Evolutionary conservation across 2,797 vertebrate genomes (phyloP).

Genomic region (Lepilemur ruficaudatus): DNA sequence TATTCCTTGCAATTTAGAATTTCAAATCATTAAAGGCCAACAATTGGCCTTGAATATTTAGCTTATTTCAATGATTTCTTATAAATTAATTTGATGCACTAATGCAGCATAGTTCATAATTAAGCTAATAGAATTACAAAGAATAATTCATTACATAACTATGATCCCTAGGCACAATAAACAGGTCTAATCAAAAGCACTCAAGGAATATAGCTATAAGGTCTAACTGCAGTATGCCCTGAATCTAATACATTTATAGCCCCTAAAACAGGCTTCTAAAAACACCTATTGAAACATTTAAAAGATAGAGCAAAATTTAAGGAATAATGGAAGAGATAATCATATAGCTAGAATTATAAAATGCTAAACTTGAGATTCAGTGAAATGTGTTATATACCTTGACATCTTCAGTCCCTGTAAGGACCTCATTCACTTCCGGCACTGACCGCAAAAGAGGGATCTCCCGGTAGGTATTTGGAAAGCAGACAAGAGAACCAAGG

Average conservation of each 20-base stretch:
- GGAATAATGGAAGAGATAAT: not conserved
- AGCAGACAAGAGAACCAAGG: slow-evolving; percentile 96
- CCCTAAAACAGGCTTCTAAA: not conserved
- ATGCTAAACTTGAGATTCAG: not conserved
- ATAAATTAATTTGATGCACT: slow-evolving; percentile 49
- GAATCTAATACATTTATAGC: not conserved
- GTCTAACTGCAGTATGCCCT: slow-evolving; percentile 1
- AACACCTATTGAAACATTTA: slow-evolving; percentile 36
- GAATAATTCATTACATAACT: slow-evolving; percentile 31
- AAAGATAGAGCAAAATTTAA: slow-evolving; percentile 1
- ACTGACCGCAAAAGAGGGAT: slow-evolving; percentile 88
- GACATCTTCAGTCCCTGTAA: slow-evolving; percentile 87
- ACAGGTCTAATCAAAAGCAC: slow-evolving; percentile 54
- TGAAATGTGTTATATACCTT: slow-evolving; percentile 87
- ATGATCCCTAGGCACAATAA: slow-evolving; percentile 37
- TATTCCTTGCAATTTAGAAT: slow-evolving; percentile 43
- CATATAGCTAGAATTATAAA: not conserved
- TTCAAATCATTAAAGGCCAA: slow-evolving; percentile 51
- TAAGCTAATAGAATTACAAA: slow-evolving; percentile 56
- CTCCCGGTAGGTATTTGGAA: slow-evolving; percentile 94
- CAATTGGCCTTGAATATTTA: not conserved
- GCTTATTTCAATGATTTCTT: slow-evolving; percentile 53
- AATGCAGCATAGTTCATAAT: slow-evolving; percentile 49
- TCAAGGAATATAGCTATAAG: not conserved
- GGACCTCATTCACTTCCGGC: slow-evolving; percentile 85